These are phyloP conservation scores for Eurystomus glaucurus DNA, from an alignment of 2,797 vertebrate genomes.

Conservation along the genomic window DNA sequence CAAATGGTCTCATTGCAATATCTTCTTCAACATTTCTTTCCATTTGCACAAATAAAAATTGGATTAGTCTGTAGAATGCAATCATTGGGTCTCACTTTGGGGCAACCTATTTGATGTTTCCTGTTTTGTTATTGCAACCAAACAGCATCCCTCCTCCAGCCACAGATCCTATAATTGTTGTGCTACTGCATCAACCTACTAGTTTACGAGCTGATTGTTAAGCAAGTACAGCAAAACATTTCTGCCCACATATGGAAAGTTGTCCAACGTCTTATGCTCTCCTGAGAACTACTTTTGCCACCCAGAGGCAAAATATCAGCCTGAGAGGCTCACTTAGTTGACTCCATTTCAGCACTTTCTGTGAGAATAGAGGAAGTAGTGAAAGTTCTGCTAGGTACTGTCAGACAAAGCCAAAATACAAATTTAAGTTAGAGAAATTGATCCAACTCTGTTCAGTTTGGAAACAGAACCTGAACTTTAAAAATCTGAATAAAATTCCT, in stretches of 20 bases:
- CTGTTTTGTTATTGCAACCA: neutral
- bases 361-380: neutral
- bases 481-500: neutral
- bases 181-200: neutral
- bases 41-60: neutral
- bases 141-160: rapidly evolving
- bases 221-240: neutral
- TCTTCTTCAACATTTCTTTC: neutral
- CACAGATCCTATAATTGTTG: neutral
- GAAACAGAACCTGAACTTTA: neutral
- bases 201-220: neutral
- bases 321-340: neutral
- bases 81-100: neutral
- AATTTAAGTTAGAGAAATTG: neutral
- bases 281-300: neutral
- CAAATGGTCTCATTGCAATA: neutral
- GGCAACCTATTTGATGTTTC: neutral
- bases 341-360: neutral
- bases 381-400: neutral
- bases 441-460: neutral
- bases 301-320: neutral
- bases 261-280: neutral
- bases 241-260: neutral
- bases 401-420: neutral
- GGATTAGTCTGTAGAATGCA: neutral